A percentile compares a stretch with the other conserved stretches of the same genome.
Evolutionary conservation across 2,113 vertebrate species (phyloP).

Genomic region (Eretmochelys imbricata): DNA sequence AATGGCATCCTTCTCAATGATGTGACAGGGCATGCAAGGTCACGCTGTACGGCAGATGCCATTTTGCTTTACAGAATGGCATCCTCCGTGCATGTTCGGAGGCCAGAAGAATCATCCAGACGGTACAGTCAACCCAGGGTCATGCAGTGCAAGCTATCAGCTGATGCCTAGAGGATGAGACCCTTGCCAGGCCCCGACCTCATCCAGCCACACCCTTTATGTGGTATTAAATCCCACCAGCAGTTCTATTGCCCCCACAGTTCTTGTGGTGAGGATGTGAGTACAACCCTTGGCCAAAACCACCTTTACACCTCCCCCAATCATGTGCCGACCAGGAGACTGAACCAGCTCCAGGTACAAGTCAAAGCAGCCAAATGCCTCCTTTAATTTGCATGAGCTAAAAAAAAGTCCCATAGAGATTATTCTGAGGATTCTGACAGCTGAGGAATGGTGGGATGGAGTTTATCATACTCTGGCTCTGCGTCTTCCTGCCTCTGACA

Average conservation of each 20-base stretch:
- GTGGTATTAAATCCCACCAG: too few species aligned
- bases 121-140: too few species aligned
- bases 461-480: background rate
- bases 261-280: background rate
- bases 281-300: too few species aligned
- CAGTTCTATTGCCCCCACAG: background rate
- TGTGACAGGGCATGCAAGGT: background rate
- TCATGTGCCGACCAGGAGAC: background rate
- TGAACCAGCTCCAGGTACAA: background rate
- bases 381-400: background rate
- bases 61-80: background rate
- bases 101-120: too few species aligned
- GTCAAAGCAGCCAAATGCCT: background rate
- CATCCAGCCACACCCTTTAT: background rate
- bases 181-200: background rate
- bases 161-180: background rate
- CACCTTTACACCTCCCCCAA: background rate
- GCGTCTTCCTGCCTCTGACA: background rate
- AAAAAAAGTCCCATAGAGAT: background rate
- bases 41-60: background rate
- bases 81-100: background rate
- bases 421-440: background rate
- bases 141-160: background rate
- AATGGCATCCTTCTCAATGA: background rate
- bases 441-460: background rate